Percentiles rank a stretch among this genome's conserved stretches.
phyloP scores from a whole-genome alignment of 2,888 invertebrate genomes.

The Mimachlamys varia region DNA sequence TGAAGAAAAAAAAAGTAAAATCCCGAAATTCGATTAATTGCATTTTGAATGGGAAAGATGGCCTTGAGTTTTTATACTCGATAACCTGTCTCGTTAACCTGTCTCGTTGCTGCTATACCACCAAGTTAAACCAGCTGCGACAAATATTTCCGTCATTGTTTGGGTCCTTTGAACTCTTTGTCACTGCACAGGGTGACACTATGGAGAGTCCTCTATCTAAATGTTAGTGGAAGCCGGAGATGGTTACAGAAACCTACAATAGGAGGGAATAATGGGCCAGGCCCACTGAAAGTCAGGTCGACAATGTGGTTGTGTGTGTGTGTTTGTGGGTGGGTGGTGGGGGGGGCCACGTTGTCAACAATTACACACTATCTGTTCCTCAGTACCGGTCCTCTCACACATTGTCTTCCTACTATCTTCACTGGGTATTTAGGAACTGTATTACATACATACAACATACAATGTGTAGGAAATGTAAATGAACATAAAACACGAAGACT shows the following conservation, averaged over 20 bases:
- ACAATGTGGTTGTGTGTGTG: background rate
- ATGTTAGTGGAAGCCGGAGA: background rate
- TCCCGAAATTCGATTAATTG: background rate
- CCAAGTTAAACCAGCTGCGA: slow-evolving; percentile 2
- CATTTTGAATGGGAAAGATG: background rate
- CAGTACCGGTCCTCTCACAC: background rate
- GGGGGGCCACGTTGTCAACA: background rate
- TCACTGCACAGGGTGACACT: slow-evolving; percentile 26
- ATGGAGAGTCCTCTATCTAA: background rate
- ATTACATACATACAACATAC: background rate
- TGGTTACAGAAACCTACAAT: slow-evolving; percentile 7
- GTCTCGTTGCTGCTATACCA: background rate
- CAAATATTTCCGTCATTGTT: slow-evolving; percentile 25
- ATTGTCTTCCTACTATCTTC: background rate
- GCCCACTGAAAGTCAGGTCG: background rate
- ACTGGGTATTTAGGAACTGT: background rate
- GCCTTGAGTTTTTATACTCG: background rate
- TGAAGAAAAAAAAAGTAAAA: background rate
- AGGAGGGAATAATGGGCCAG: background rate
- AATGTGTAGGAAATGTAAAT: background rate
- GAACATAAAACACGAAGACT: background rate
- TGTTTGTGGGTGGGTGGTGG: background rate
- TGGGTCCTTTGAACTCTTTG: slow-evolving; percentile 15
- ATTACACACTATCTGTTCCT: background rate
- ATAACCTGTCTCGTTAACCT: slow-evolving; percentile 29